A percentile compares a stretch with the other conserved stretches of the same genome.
These are phyloP conservation scores for Leptothorax acervorum DNA, from an alignment of 2,888 invertebrate genomes.

Conservation along the genomic window DNA sequence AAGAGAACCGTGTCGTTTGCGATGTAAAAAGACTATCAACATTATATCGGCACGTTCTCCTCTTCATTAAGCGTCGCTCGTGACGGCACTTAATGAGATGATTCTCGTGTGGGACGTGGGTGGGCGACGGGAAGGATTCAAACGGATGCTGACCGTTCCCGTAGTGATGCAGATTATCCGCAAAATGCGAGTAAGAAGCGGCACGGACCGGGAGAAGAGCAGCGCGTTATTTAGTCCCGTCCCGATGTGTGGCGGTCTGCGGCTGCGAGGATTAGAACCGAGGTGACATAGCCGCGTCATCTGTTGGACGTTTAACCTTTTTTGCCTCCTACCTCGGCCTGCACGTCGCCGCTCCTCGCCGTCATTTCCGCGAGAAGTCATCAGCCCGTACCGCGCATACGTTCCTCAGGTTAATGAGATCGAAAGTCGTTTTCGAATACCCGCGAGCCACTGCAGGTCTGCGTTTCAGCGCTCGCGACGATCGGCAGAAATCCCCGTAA, in stretches of 20 bases:
- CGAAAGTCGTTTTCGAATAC: constrained; percentile 62
- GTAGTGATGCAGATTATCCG: constrained; percentile 28
- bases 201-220: not conserved
- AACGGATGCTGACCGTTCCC: not conserved
- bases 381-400: constrained; percentile 62
- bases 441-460: not conserved
- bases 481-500: not conserved
- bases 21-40: constrained; percentile 41
- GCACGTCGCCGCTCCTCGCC: constrained; percentile 49
- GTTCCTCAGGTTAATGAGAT: constrained; percentile 47
- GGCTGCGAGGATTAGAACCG: constrained; percentile 73
- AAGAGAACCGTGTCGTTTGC: not conserved
- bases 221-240: constrained; percentile 74
- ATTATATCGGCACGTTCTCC: constrained; percentile 54
- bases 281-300: constrained; percentile 78
- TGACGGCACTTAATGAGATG: constrained; percentile 73
- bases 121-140: constrained; percentile 58
- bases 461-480: not conserved
- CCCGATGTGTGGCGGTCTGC: constrained; percentile 63
- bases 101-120: constrained; percentile 68
- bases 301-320: constrained; percentile 78
- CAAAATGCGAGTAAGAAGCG: constrained; percentile 31
- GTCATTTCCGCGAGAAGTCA: constrained; percentile 64
- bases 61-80: constrained; percentile 60
- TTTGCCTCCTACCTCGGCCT: constrained; percentile 62